Evolutionary conservation across 2,113 vertebrate genomes (phyloP).

Genomic region (Pygoscelis antarcticus): DNA sequence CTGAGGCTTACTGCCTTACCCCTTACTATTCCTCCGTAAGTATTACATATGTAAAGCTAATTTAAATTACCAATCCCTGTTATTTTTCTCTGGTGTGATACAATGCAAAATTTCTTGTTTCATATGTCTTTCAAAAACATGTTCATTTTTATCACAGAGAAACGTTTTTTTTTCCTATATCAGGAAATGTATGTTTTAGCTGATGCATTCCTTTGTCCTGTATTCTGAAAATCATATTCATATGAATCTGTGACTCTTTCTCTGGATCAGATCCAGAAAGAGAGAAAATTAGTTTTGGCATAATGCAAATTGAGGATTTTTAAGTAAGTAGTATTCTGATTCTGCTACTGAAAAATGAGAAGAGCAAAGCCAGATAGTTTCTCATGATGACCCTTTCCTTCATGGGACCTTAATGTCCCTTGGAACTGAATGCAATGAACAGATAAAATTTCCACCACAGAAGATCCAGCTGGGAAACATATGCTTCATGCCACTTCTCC

Average conservation of each 20-base stretch:
- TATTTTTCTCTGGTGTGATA: neutral
- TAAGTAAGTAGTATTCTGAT: neutral
- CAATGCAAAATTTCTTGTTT: neutral
- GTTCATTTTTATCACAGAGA: neutral
- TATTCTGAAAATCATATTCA: neutral
- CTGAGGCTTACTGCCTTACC: neutral
- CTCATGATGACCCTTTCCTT: neutral
- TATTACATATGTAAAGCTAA: neutral
- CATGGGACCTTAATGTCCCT: neutral
- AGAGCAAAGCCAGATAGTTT: neutral
- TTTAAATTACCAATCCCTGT: neutral
- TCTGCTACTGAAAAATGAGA: neutral
- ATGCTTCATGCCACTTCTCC: constrained; percentile 4
- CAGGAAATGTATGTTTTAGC: neutral
- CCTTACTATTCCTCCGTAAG: neutral
- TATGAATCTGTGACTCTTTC: neutral
- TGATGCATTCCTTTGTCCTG: neutral
- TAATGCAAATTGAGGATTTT: neutral
- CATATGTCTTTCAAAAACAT: neutral
- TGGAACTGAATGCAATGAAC: neutral
- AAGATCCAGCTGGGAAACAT: neutral
- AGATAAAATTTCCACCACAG: neutral
- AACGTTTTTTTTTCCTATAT: neutral
- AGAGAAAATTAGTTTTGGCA: neutral
- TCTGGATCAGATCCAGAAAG: neutral